Evolutionary conservation across 2,113 vertebrate genomes (phyloP).

Genomic region (Phrynosoma blainvillii): DNA sequence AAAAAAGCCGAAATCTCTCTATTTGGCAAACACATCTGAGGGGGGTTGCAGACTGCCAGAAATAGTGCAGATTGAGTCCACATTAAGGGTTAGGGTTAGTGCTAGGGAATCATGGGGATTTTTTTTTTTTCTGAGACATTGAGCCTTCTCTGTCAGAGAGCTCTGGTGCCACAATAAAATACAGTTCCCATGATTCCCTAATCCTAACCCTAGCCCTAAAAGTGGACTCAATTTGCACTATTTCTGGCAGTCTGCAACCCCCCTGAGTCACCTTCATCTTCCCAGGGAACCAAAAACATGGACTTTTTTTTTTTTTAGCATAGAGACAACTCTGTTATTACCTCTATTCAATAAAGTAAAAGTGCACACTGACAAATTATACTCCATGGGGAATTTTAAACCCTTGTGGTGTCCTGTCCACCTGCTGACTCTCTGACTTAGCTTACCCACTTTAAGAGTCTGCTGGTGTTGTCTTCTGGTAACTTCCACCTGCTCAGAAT

Average conservation of each 20-base stretch:
- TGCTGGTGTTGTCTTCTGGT: neutral
- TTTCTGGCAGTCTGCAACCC: too few relatives aligned
- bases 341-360: neutral
- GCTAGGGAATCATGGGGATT: too few relatives aligned
- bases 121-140: too few relatives aligned
- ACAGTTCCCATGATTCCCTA: too few relatives aligned
- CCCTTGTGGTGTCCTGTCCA: neutral
- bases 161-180: too few relatives aligned
- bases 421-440: neutral
- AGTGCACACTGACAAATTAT: constrained; percentile 25
- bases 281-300: neutral
- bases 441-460: neutral
- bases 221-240: too few relatives aligned
- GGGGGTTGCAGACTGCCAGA: too few relatives aligned
- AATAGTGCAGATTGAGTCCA: too few relatives aligned
- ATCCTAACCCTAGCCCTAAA: too few relatives aligned
- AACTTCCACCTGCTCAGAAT: constrained; percentile 13
- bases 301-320: neutral
- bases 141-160: too few relatives aligned
- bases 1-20: neutral
- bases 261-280: neutral
- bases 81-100: too few relatives aligned
- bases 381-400: neutral
- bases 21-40: neutral
- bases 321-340: neutral